Percentiles rank a stretch among this genome's conserved stretches.
Evolutionary conservation across 2,888 invertebrate species (phyloP).

Genomic region (Pandemis corylana): DNA sequence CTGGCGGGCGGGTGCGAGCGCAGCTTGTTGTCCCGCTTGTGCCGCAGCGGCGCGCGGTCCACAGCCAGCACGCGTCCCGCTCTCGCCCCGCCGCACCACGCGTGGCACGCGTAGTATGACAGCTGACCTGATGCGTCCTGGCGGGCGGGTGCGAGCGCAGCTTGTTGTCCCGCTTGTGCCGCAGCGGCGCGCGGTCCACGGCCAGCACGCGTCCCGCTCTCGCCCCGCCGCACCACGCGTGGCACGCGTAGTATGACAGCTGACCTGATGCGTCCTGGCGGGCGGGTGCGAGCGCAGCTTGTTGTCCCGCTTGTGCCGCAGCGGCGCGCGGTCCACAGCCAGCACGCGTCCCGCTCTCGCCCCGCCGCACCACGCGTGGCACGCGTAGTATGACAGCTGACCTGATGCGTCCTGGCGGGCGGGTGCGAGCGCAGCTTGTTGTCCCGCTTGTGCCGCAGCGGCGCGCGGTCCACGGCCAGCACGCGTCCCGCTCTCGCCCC

Average conservation of each 20-base stretch:
- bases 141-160: constrained; percentile 48
- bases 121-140: constrained; percentile 85
- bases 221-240: constrained; percentile 79
- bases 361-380: constrained; percentile 82
- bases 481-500: constrained; percentile 82
- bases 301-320: constrained; percentile 91
- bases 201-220: constrained; percentile 87
- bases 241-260: constrained; percentile 91
- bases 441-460: constrained; percentile 93
- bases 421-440: constrained; percentile 56
- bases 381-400: constrained; percentile 91
- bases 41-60: constrained; percentile 92
- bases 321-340: constrained; percentile 91
- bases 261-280: constrained; percentile 81
- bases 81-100: constrained; percentile 79
- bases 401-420: constrained; percentile 72
- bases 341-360: constrained; percentile 85
- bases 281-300: constrained; percentile 50
- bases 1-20: constrained; percentile 41
- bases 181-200: constrained; percentile 91
- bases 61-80: constrained; percentile 88
- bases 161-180: constrained; percentile 90
- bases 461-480: constrained; percentile 91
- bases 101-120: constrained; percentile 90
- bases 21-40: constrained; percentile 88